Percentiles rank a stretch among this genome's conserved stretches.
phyloP scores from a whole-genome alignment of 2,888 invertebrate species.

The Iselma pallidipennis region DNA sequence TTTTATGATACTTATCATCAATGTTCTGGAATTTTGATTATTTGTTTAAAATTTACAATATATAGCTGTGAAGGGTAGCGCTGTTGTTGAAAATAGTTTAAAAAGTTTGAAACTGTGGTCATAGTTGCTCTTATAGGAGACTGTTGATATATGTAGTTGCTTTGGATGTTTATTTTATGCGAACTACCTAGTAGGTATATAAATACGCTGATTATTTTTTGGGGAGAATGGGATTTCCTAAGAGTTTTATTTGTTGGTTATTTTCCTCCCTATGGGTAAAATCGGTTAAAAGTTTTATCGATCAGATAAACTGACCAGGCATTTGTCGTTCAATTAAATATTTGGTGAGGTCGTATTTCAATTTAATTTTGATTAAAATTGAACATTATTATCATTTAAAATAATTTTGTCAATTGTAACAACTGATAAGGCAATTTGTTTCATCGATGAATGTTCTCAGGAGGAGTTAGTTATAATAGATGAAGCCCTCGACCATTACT shows the following conservation, averaged over 20 bases:
- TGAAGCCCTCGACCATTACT: constrained; percentile 33
- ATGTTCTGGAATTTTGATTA: neutral
- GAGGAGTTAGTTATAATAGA: constrained; percentile 11
- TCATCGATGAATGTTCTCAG: constrained; percentile 10
- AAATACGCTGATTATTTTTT: constrained; percentile 17
- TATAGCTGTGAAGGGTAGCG: neutral
- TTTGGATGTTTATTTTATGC: too few species aligned
- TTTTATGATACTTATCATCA: neutral
- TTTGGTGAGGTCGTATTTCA: constrained; percentile 12
- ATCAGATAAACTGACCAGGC: constrained; percentile 16
- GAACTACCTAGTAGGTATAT: constrained; percentile 15
- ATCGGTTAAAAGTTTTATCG: constrained; percentile 19
- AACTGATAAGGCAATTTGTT: constrained; percentile 10
- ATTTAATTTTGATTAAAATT: constrained; percentile 1
- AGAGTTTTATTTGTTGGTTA: constrained; percentile 18
- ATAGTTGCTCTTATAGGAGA: neutral
- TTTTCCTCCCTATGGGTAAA: constrained; percentile 17
- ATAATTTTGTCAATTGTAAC: constrained; percentile 18
- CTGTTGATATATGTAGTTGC: too few species aligned
- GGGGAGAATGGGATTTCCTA: constrained; percentile 15
- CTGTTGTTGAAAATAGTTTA: neutral
- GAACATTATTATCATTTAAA: constrained; percentile 1
- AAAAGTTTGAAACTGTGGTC: neutral
- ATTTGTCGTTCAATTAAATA: constrained; percentile 23
- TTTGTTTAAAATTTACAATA: neutral